phyloP scores from a whole-genome alignment of 2,888 invertebrate genomes.

The Caenorhabditis virilis region DNA sequence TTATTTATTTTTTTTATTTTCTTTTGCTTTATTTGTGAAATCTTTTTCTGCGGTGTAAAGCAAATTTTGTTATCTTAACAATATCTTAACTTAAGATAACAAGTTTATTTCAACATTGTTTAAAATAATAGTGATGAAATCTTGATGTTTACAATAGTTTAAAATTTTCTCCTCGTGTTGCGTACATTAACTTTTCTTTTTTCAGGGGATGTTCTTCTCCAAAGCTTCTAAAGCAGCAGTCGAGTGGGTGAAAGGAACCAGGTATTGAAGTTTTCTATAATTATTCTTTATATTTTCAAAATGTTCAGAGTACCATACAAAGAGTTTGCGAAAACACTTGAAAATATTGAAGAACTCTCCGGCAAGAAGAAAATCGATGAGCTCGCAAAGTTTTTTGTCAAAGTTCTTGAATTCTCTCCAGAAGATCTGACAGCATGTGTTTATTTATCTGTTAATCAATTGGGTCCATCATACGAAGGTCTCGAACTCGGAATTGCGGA shows the following conservation, averaged over 20 bases:
- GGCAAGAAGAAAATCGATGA: slow-evolving; percentile 41
- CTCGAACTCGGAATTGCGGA: slow-evolving; percentile 92
- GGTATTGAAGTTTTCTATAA: slow-evolving; percentile 6
- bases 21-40: too few species aligned
- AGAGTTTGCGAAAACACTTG: slow-evolving; percentile 86
- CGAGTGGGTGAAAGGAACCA: slow-evolving; percentile 31
- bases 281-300: not conserved
- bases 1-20: too few species aligned
- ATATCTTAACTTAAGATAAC: too few species aligned
- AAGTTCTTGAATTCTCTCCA: slow-evolving; percentile 77
- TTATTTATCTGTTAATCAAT: slow-evolving; percentile 91
- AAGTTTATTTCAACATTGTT: too few species aligned
- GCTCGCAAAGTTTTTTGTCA: slow-evolving; percentile 27
- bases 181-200: not conserved
- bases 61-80: too few species aligned
- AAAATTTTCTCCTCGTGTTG: too few species aligned
- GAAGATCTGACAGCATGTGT: slow-evolving; percentile 87
- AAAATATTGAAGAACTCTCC: slow-evolving; percentile 81
- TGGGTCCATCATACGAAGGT: slow-evolving; percentile 94
- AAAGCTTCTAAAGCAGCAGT: slow-evolving; percentile 21
- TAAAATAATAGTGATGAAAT: too few species aligned
- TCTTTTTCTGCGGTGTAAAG: too few species aligned
- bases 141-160: too few species aligned
- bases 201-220: slow-evolving; percentile 39
- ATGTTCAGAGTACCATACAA: slow-evolving; percentile 83